These are phyloP conservation scores for Aporrectodea caliginosa DNA, from an alignment of 1,140 invertebrate species.

Conservation along the genomic window DNA sequence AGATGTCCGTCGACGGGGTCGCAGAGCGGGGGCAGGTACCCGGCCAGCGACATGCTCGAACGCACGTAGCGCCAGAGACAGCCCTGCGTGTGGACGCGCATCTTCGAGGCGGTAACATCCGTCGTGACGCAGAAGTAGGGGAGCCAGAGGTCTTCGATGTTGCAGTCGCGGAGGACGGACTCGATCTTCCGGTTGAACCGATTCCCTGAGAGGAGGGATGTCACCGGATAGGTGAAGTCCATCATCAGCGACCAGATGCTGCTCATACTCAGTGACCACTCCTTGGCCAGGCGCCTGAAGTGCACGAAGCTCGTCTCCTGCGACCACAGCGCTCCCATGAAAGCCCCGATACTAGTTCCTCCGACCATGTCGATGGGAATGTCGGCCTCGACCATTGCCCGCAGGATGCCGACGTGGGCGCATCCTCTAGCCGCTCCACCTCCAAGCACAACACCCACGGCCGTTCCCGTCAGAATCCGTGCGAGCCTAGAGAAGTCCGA, in stretches of 20 bases:
- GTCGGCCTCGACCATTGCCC: slow-evolving; percentile 87
- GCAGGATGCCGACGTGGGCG: slow-evolving; percentile 92
- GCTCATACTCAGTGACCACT: slow-evolving; percentile 19
- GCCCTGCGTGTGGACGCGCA: slow-evolving; percentile 90
- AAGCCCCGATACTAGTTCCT: slow-evolving; percentile 92
- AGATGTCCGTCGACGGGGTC: slow-evolving; percentile 96
- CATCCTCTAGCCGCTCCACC: slow-evolving; percentile 93
- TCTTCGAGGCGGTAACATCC: slow-evolving; percentile 90
- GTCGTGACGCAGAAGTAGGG: slow-evolving; percentile 98
- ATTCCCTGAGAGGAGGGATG: slow-evolving; percentile 90
- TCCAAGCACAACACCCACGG: slow-evolving; percentile 82
- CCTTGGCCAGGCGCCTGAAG: slow-evolving; percentile 82
- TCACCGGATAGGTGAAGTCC: slow-evolving; percentile 91
- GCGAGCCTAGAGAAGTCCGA: slow-evolving; percentile 91
- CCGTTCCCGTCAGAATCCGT: slow-evolving; percentile 89
- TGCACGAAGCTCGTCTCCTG: slow-evolving; percentile 72
- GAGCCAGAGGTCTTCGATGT: slow-evolving; percentile 80
- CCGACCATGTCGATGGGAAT: slow-evolving; percentile 98
- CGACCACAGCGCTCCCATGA: slow-evolving; percentile 87
- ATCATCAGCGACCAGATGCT: slow-evolving; percentile 76
- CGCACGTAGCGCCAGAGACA: slow-evolving; percentile 97
- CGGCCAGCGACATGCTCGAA: slow-evolving; percentile 96
- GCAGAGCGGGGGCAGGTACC: slow-evolving; percentile 96
- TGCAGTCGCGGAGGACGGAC: slow-evolving; percentile 87
- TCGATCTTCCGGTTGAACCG: slow-evolving; percentile 59